A percentile compares a stretch with the other conserved stretches of the same genome.
These are phyloP conservation scores for Hypsibius dujardini DNA, from an alignment of 1,140 invertebrate species.

Conservation along the genomic window DNA sequence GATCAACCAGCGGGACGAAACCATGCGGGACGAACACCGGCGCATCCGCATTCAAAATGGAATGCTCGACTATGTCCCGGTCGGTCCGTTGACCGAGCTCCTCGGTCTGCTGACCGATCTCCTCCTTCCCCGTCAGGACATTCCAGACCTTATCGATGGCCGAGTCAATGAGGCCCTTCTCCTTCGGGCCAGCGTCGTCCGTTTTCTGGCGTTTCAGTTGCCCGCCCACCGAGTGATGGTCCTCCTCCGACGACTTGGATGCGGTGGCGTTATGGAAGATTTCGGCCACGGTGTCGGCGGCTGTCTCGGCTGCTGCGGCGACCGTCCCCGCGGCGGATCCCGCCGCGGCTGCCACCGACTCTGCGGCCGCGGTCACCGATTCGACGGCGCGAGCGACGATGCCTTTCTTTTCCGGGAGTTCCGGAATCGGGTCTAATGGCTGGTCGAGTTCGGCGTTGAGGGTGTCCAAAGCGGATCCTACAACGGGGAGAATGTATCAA, in stretches of 20 bases:
- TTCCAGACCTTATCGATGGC: slow-evolving; percentile 12
- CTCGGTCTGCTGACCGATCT: background rate
- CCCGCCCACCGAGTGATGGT: background rate
- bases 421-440: too few species aligned
- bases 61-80: too few species aligned
- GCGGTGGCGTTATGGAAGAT: background rate
- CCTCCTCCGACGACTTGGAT: background rate
- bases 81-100: too few species aligned
- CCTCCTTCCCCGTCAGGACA: background rate
- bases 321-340: background rate
- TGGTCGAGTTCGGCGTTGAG: too few species aligned
- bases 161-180: slow-evolving; percentile 10
- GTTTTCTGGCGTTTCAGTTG: background rate
- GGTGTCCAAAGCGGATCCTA: too few species aligned
- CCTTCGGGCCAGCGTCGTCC: background rate
- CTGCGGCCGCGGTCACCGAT: background rate
- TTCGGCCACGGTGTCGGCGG: background rate
- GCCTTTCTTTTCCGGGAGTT: too few species aligned
- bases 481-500: too few species aligned
- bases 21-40: too few species aligned
- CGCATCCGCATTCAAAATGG: too few species aligned
- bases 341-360: background rate
- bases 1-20: too few species aligned
- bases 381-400: too few species aligned
- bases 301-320: background rate